These are phyloP conservation scores for Ostrea edulis DNA, from an alignment of 1,140 invertebrate genomes.

Conservation along the genomic window DNA sequence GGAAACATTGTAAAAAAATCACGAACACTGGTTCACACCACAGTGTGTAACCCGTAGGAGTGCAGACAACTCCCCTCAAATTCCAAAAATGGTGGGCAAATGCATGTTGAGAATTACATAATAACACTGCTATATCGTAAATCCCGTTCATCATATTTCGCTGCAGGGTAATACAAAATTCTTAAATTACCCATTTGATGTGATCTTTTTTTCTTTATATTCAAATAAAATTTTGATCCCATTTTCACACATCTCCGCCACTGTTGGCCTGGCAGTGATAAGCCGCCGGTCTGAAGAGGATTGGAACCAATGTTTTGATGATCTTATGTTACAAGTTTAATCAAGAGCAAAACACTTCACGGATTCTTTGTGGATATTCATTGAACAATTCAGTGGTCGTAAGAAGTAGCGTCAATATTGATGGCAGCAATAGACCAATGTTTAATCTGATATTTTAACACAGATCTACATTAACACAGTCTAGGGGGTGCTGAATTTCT, in stretches of 20 bases:
- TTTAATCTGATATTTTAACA: constrained; percentile 37
- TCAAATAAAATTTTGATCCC: neutral
- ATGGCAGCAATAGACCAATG: neutral
- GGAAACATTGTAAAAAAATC: neutral
- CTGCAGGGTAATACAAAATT: neutral
- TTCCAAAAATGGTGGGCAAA: neutral
- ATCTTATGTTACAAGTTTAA: constrained; percentile 22
- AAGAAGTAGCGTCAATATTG: constrained; percentile 10
- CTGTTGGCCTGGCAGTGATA: neutral
- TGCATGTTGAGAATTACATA: constrained; percentile 11
- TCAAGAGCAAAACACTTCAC: constrained; percentile 24
- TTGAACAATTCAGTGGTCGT: neutral
- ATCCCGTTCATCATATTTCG: neutral
- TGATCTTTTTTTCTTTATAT: constrained; percentile 14
- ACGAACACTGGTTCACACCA: neutral
- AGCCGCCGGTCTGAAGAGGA: neutral
- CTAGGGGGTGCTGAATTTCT: neutral
- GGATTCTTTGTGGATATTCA: constrained; percentile 25
- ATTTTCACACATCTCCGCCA: neutral
- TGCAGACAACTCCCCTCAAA: neutral
- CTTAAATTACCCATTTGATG: neutral
- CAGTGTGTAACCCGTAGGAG: neutral
- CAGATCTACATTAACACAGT: neutral
- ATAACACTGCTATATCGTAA: neutral
- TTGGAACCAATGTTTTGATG: neutral